These are phyloP conservation scores for Dusona sp. DNA, from an alignment of 2,888 invertebrate genomes.

Conservation along the genomic window DNA sequence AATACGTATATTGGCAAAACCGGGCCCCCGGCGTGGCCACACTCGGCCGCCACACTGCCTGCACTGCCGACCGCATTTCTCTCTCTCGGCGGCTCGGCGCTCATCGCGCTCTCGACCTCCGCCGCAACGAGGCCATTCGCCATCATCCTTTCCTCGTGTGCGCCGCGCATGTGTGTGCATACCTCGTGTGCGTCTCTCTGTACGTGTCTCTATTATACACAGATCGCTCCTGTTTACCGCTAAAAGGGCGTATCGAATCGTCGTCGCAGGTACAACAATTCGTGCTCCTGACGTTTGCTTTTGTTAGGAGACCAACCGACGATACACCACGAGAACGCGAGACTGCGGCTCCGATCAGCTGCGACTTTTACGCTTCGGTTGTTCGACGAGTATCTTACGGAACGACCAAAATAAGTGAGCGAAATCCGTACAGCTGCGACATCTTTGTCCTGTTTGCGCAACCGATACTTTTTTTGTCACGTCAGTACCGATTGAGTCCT, in stretches of 20 bases:
- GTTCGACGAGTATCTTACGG: too few species aligned
- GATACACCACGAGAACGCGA: neutral
- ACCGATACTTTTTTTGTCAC: neutral
- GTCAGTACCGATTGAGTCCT: neutral
- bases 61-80: constrained; percentile 75
- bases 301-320: neutral
- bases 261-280: neutral
- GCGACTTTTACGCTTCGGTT: neutral
- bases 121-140: constrained; percentile 55
- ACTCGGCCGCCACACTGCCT: constrained; percentile 77
- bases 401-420: neutral
- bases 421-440: neutral
- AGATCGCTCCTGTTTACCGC: neutral
- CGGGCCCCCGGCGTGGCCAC: constrained; percentile 72
- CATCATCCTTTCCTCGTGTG: constrained; percentile 37
- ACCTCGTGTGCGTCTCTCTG: neutral
- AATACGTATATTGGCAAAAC: constrained; percentile 64
- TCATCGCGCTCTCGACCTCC: constrained; percentile 40
- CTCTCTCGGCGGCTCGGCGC: constrained; percentile 13
- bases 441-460: neutral
- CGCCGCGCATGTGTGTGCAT: constrained; percentile 58
- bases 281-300: neutral
- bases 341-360: neutral
- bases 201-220: neutral
- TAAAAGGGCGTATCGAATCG: neutral